A percentile compares a stretch with the other conserved stretches of the same genome.
phyloP scores from a whole-genome alignment of 2,113 vertebrate species.

The Toxotes chatareus region DNA sequence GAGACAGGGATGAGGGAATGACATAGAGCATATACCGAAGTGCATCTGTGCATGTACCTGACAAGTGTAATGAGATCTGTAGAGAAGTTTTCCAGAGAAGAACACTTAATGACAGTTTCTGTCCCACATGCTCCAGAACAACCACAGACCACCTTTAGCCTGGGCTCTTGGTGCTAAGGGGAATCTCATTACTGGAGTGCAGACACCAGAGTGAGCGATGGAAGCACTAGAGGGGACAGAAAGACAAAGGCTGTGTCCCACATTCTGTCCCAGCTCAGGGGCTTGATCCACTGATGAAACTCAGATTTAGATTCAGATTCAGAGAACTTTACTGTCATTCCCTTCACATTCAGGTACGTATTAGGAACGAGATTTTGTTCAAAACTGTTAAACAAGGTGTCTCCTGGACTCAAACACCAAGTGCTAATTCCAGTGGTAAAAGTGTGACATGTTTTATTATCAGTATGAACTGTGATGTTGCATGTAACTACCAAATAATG shows the following conservation, averaged over 20 bases:
- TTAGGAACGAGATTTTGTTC: too few relatives aligned
- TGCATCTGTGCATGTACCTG: slow-evolving; percentile 52
- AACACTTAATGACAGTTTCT: slow-evolving; percentile 62
- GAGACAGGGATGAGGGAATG: background rate
- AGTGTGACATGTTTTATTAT: too few relatives aligned
- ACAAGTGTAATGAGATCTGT: slow-evolving; percentile 68
- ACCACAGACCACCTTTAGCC: slow-evolving; percentile 39
- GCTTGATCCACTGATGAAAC: slow-evolving; percentile 22
- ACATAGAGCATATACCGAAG: slow-evolving; percentile 5
- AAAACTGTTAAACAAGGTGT: too few relatives aligned
- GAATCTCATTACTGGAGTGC: slow-evolving; percentile 65
- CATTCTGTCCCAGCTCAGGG: slow-evolving; percentile 23
- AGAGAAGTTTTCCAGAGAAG: slow-evolving; percentile 48
- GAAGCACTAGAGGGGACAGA: slow-evolving; percentile 44
- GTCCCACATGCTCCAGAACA: slow-evolving; percentile 46
- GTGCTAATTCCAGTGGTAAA: background rate
- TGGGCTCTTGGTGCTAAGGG: slow-evolving; percentile 36
- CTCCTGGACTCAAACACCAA: background rate
- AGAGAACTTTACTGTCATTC: too few relatives aligned
- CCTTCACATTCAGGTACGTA: too few relatives aligned
- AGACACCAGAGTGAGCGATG: slow-evolving; percentile 51
- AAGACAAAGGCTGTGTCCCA: slow-evolving; percentile 28
- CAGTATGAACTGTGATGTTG: too few relatives aligned
- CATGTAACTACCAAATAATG: too few relatives aligned
- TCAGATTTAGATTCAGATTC: too few relatives aligned